Evolutionary conservation across 2,113 vertebrate genomes (phyloP).

Genomic region (Lampris megalopsis): DNA sequence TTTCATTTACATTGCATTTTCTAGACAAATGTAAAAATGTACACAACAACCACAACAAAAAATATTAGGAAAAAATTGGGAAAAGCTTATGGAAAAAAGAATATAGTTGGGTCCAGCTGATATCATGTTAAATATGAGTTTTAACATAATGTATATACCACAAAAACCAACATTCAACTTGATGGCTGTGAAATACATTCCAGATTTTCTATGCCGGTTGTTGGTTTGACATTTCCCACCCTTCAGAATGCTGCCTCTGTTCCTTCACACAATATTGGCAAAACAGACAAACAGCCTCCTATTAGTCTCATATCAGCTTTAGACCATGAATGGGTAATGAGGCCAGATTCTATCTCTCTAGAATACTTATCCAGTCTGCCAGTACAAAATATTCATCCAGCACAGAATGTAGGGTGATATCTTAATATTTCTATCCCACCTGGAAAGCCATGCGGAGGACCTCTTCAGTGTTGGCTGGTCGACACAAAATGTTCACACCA

Average conservation of each 20-base stretch:
- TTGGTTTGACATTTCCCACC: slow-evolving; percentile 64
- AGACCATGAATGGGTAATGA: background rate
- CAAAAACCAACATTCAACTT: slow-evolving; percentile 27
- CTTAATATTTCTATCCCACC: slow-evolving; percentile 75
- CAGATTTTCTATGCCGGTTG: slow-evolving; percentile 30
- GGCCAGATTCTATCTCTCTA: background rate
- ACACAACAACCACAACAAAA: too few relatives aligned
- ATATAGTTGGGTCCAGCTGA: too few relatives aligned
- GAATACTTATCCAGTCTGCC: background rate
- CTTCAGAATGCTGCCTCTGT: slow-evolving; percentile 43
- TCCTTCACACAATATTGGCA: slow-evolving; percentile 16
- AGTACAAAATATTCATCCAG: background rate
- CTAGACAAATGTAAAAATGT: background rate
- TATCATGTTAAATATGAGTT: too few relatives aligned
- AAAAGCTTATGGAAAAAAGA: too few relatives aligned
- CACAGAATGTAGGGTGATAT: background rate
- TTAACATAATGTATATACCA: background rate
- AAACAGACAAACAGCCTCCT: slow-evolving; percentile 1
- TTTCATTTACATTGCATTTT: background rate
- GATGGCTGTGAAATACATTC: slow-evolving; percentile 30
- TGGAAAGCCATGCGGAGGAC: slow-evolving; percentile 93
- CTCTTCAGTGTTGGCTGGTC: slow-evolving; percentile 94
- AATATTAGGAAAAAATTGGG: background rate
- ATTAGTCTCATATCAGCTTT: slow-evolving; percentile 39
- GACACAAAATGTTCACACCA: slow-evolving; percentile 92